Evolutionary conservation across 2,113 vertebrate species (phyloP).

Genomic region (Lagopus muta): DNA sequence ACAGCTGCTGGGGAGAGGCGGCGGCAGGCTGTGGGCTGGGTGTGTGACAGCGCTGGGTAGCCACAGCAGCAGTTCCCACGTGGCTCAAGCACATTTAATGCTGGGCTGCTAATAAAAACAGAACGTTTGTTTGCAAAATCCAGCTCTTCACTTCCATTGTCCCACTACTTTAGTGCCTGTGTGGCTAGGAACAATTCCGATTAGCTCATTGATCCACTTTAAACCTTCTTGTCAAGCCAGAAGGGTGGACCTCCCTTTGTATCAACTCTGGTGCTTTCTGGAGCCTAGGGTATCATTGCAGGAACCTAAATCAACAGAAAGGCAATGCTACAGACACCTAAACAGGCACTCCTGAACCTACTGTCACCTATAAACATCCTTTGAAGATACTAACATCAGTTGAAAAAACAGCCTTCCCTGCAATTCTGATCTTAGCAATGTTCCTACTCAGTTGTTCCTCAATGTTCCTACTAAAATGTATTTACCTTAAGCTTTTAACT

Average conservation of each 20-base stretch:
- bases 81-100: neutral
- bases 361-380: neutral
- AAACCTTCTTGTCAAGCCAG: neutral
- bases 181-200: neutral
- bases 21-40: neutral
- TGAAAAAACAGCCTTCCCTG: neutral
- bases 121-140: neutral
- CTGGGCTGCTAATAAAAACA: conserved; percentile 29
- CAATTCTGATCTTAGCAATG: neutral
- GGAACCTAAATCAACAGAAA: conserved; percentile 35
- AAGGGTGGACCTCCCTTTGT: neutral
- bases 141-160: neutral
- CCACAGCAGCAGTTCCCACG: neutral
- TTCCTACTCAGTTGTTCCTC: neutral
- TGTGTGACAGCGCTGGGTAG: neutral
- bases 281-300: neutral
- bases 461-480: neutral
- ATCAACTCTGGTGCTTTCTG: neutral
- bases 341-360: neutral
- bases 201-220: conserved; percentile 37
- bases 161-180: neutral
- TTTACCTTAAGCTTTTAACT: neutral
- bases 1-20: neutral
- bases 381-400: neutral
- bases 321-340: conserved; percentile 4